Evolutionary conservation across 53 echinoderm and acorn worm species (phyloP).

Genomic region (Holothuria scabra): DNA sequence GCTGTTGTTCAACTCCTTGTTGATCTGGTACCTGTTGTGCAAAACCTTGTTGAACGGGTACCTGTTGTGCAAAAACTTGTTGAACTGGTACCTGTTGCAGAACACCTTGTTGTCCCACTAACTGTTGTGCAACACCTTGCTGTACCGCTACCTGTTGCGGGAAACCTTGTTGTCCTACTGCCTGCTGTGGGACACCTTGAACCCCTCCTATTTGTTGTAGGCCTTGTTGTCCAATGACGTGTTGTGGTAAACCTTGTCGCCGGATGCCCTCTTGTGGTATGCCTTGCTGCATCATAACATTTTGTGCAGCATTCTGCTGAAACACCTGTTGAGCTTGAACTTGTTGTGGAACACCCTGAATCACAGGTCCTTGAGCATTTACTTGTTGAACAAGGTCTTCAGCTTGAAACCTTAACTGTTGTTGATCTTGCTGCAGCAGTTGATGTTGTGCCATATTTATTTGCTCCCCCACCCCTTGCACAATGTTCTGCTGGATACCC

Average conservation of each 20-base stretch:
- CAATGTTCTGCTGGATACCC: too few species aligned
- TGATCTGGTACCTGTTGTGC: neutral
- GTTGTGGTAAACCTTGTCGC: constrained; percentile 7
- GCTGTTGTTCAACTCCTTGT: neutral
- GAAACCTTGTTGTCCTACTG: neutral
- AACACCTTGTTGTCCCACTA: neutral
- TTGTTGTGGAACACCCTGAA: neutral
- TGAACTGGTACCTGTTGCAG: neutral
- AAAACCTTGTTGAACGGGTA: neutral
- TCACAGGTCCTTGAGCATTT: neutral
- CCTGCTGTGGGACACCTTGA: neutral
- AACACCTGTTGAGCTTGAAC: neutral
- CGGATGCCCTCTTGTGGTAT: neutral
- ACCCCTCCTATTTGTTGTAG: neutral
- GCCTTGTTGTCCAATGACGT: constrained; percentile 28
- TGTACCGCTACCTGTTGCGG: constrained; percentile 11
- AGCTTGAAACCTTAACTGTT: too few species aligned
- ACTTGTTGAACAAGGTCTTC: too few species aligned
- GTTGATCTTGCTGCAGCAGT: too few species aligned
- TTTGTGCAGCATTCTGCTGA: too few species aligned
- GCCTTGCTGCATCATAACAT: neutral
- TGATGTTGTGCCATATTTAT: too few species aligned
- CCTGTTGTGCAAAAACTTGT: neutral
- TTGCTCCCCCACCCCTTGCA: too few species aligned
- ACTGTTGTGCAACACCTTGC: neutral